Evolutionary conservation across 2,797 vertebrate genomes (phyloP).

Genomic region (Manis javanica): DNA sequence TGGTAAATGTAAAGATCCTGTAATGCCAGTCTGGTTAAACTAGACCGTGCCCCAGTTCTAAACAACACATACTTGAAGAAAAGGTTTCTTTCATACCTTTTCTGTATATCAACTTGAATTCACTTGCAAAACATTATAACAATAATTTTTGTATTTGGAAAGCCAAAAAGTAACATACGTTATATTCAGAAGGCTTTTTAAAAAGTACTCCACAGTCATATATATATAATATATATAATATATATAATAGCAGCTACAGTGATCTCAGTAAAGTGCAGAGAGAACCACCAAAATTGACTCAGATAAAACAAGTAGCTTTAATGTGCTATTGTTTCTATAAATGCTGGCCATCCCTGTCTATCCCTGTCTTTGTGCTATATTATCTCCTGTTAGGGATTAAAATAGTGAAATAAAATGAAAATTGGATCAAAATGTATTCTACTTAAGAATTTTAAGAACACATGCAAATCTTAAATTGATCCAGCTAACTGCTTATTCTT

Average conservation of each 20-base stretch:
- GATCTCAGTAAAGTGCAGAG: not conserved
- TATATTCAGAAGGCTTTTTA: not conserved
- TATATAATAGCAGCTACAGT: rapidly evolving
- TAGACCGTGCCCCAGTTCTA: not conserved
- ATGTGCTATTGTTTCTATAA: rapidly evolving
- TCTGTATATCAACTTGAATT: not conserved
- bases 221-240: too few species aligned
- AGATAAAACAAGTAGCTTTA: not conserved
- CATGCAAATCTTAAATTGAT: not conserved
- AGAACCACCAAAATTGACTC: too few species aligned
- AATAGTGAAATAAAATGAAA: not conserved
- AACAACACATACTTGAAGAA: too few species aligned
- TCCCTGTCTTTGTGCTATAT: not conserved
- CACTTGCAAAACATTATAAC: not conserved
- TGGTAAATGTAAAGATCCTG: not conserved
- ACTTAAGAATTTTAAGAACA: not conserved
- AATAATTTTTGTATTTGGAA: not conserved
- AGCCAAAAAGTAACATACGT: not conserved
- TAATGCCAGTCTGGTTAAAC: rapidly evolving
- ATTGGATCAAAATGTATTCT: not conserved
- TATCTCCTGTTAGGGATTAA: not conserved
- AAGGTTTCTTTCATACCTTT: not conserved
- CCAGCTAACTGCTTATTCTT: not conserved
- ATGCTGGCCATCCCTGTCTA: rapidly evolving
- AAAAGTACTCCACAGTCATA: not conserved